Evolutionary conservation across 2,797 vertebrate species (phyloP), one percentile per base, ranked within the genome.

Genomic region (Sebastes nivosus): DNA sequence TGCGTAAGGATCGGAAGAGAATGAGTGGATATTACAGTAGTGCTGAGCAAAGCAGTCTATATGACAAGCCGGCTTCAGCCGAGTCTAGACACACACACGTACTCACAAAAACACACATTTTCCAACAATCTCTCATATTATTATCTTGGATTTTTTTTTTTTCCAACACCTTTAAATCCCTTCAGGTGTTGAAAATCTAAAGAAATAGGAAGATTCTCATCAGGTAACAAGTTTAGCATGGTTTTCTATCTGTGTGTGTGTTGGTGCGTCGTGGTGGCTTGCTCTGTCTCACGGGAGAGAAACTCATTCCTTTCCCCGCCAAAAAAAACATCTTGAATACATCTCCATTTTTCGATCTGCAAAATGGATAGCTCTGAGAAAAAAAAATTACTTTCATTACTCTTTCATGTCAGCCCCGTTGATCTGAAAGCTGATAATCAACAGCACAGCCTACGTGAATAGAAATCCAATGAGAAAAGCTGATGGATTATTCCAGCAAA

Each of bases 1-100:
- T 24, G 46, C 22, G 66, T 52, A n/a, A 52, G 57, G 58, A 86
- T 79, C 13, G 67, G 68, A 86, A 85, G 29, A 67, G 82, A 88
- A 87, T 89, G 83, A 88, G 78, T 86, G 77, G 74, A 80, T 88
- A 85, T 91, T 89, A 88, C 72, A 78, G 80, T 52, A 87, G 64
- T 91, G 90, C 90, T 93, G 90, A 92, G 84, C 20, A 0, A 87
- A 81, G 87, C 81, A 89, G 83, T 79, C 82, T 77, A 60, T 78
- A 64, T 78, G 84, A 83, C 78, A 67, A 58, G 58, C 65, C 8
- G 6, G 57, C 75, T 72, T 30, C 34, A 67, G 65, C 61, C 9
- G 3, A 63, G 75, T 88, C 78, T 72, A 59, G 64, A 84, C 75
- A 58, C 52, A 42, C 52, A 75, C 58, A 11, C 24, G 61, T 50